Conservation (phyloP, 2,113 vertebrate species). For the Chauna torquata region DNA sequence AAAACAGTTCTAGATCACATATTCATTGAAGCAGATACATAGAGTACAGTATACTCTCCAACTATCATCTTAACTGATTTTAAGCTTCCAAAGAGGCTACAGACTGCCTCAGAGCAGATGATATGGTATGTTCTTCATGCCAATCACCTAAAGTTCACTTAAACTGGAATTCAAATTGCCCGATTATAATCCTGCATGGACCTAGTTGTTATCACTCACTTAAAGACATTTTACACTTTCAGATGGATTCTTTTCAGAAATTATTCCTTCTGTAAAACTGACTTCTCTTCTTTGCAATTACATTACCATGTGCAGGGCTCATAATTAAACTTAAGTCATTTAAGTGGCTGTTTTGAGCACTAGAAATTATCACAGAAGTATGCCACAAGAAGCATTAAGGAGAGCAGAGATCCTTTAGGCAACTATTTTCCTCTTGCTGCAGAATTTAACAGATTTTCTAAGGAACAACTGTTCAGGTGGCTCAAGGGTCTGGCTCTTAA, state of each 20-base stretch:
- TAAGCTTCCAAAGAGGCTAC: background rate
- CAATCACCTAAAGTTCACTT: background rate
- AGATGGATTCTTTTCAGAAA: background rate
- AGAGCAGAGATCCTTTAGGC: background rate
- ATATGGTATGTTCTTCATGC: background rate
- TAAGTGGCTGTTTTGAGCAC: background rate
- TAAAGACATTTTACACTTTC: background rate
- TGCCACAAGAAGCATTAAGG: background rate
- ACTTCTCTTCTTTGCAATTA: background rate
- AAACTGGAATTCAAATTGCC: background rate
- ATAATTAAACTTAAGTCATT: background rate
- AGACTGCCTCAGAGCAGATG: background rate
- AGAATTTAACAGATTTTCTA: background rate
- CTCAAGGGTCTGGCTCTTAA: background rate
- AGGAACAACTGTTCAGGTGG: background rate
- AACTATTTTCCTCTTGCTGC: background rate
- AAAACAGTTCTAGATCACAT: background rate
- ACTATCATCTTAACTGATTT: background rate
- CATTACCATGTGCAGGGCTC: background rate
- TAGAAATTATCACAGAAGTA: background rate
- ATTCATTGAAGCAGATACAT: background rate
- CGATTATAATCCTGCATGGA: background rate
- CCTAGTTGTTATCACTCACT: background rate
- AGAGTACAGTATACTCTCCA: background rate
- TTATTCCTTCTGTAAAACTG: background rate